A percentile compares a stretch with the other conserved stretches of the same genome.
phyloP scores from a whole-genome alignment of 2,888 invertebrate genomes.

The Caenorhabditis sp. region DNA sequence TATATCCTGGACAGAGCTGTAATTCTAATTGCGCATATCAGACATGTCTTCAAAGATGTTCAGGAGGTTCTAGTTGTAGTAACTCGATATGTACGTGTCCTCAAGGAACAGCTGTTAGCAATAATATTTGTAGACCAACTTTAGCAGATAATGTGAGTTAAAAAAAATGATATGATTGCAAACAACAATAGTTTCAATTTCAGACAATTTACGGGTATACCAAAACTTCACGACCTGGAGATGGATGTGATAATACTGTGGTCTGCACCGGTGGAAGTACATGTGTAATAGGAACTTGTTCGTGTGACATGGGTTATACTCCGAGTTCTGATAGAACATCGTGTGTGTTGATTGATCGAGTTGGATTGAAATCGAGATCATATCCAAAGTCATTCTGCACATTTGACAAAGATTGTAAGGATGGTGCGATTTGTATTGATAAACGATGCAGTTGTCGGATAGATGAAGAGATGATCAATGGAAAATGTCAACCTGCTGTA shows the following conservation, averaged over 20 bases:
- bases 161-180: not conserved
- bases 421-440: constrained; percentile 40
- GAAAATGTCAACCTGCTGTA: constrained; percentile 38
- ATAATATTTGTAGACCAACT: constrained; percentile 33
- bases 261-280: constrained; percentile 66
- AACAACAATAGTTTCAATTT: not conserved
- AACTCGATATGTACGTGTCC: constrained; percentile 64
- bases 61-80: constrained; percentile 63
- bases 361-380: constrained; percentile 36
- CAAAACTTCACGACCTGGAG: constrained; percentile 60
- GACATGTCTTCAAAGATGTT: constrained; percentile 51
- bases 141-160: constrained; percentile 20
- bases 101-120: constrained; percentile 39
- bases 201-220: constrained; percentile 5
- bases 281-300: constrained; percentile 65
- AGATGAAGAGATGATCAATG: constrained; percentile 40
- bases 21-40: constrained; percentile 59
- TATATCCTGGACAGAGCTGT: constrained; percentile 61
- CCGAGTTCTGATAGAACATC: constrained; percentile 57
- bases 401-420: constrained; percentile 44
- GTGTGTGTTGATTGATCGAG: constrained; percentile 39
- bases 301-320: constrained; percentile 65
- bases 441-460: constrained; percentile 49
- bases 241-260: constrained; percentile 59
- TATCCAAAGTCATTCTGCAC: constrained; percentile 44